Conservation (phyloP, 2,888 invertebrate species). For the Latrodectus hesperus region DNA sequence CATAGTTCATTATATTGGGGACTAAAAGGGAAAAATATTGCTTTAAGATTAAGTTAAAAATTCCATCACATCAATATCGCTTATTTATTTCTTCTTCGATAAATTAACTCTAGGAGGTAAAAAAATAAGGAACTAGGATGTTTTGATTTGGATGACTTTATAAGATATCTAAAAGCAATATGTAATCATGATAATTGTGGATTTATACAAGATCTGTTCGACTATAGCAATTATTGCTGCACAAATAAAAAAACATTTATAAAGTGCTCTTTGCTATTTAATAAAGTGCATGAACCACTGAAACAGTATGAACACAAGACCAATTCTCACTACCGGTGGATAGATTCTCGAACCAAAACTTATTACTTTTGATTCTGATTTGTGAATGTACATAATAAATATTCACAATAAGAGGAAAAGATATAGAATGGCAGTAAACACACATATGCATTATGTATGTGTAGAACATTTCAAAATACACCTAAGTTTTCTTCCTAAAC, state of each 20-base stretch:
- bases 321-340: constrained; percentile 1
- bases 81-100: no score
- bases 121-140: background rate
- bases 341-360: constrained; percentile 32
- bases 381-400: constrained; percentile 64
- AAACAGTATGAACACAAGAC: constrained; percentile 4
- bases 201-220: background rate
- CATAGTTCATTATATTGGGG: no score
- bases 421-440: constrained; percentile 67
- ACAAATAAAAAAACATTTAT: constrained; percentile 50
- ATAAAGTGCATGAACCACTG: constrained; percentile 48
- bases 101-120: no score
- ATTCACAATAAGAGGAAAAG: constrained; percentile 60
- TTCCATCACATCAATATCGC: no score
- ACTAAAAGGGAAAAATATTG: no score
- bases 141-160: background rate
- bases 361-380: constrained; percentile 60
- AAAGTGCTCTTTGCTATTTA: constrained; percentile 49
- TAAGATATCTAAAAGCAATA: background rate
- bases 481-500: constrained; percentile 57
- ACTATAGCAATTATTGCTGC: constrained; percentile 11
- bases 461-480: constrained; percentile 68
- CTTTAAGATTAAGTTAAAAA: no score
- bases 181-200: background rate
- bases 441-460: constrained; percentile 57